A percentile compares a stretch with the other conserved stretches of the same genome.
Evolutionary conservation across 1,140 invertebrate species (phyloP).

Genomic region (Brachionus calyciflorus): DNA sequence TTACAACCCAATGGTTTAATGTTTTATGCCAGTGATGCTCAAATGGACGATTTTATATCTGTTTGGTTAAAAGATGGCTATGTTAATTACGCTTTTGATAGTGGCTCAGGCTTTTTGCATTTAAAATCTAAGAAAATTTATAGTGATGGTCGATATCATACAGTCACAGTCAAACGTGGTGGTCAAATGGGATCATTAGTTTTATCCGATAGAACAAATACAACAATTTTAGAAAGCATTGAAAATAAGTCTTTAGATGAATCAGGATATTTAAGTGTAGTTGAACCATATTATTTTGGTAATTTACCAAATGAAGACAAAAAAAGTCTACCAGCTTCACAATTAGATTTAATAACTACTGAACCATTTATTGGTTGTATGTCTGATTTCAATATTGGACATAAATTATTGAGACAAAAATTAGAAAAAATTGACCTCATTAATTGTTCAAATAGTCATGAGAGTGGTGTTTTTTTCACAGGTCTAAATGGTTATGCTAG

Average conservation of each 20-base stretch:
- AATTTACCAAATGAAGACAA: constrained; percentile 8
- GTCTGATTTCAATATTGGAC: constrained; percentile 43
- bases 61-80: constrained; percentile 75
- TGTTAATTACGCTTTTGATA: constrained; percentile 71
- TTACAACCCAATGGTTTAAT: not conserved
- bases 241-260: not conserved
- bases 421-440: constrained; percentile 40
- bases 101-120: constrained; percentile 65
- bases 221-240: constrained; percentile 1
- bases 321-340: not conserved
- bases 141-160: constrained; percentile 37
- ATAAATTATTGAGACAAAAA: constrained; percentile 20
- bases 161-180: not conserved
- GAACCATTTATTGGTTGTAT: constrained; percentile 44
- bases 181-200: not conserved
- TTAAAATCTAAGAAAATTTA: constrained; percentile 32
- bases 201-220: constrained; percentile 22
- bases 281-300: constrained; percentile 41
- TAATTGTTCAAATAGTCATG: constrained; percentile 45
- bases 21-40: constrained; percentile 28
- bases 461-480: constrained; percentile 36
- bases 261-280: constrained; percentile 5
- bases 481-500: not conserved
- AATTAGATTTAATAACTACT: constrained; percentile 15
- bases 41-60: constrained; percentile 70